Evolutionary conservation across 1,140 invertebrate genomes (phyloP), one percentile per base, ranked within the genome.

Genomic region (Nebria ingens): DNA sequence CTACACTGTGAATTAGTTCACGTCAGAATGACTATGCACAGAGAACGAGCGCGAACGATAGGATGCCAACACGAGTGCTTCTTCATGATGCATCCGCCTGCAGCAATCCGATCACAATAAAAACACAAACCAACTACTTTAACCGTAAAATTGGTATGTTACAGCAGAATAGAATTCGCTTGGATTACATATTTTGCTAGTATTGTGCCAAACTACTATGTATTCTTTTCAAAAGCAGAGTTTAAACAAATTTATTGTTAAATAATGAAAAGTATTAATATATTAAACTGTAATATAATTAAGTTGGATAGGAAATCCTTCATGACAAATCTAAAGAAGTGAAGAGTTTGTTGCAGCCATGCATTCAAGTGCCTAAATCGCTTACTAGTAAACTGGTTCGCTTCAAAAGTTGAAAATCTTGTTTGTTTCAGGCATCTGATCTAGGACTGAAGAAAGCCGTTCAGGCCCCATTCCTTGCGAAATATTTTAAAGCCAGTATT

Each of bases 31-130:
- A 45, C 40, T 12, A 3, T 17, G 15, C 9, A 17, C 25, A n/a
- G 6, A 6, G 25, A 34, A 34, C 25, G 25, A 34, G n/a, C n/a
- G 25, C n/a, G n/a, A 34, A 34, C 6, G n/a, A n/a, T 34, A n/a
- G n/a, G n/a, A n/a, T n/a, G 25, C 25, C 6, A 34, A 6, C 6
- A 9, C 25, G 25, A 34, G 25, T n/a, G 25, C n/a, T 34, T 6
- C 25, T 34, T n/a, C 25, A 34, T n/a, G 25, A 34, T n/a, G 25
- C 17, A 4, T 9, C 40, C 9, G 40, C 40, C 40, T 17, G 40
- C 40, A 45, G 40, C 40, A 45, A 45, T 45, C 40, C 40, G 40
- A 45, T 45, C 40, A 45, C 17, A 45, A 45, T 45, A 45, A 45
- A 45, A 45, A 45, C 40, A 17, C 40, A 45, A 9, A 45, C 40